Conservation (phyloP, 2,797 vertebrate genomes). For the Coregonus suidteri region DNA sequence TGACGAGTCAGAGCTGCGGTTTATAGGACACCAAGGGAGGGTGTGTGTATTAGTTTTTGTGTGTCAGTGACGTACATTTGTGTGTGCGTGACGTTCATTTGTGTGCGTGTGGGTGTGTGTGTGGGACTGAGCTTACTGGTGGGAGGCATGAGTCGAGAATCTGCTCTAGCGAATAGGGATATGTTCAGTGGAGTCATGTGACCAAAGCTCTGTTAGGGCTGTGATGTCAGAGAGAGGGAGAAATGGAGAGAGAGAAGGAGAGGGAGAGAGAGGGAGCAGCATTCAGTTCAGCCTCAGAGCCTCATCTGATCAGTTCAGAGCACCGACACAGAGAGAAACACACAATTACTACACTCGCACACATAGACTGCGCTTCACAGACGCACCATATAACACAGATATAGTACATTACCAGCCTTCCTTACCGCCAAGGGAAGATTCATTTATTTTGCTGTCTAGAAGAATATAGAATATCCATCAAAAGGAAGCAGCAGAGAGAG, state of each 20-base stretch:
- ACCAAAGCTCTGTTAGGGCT: slow-evolving; percentile 42
- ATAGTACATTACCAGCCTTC: not conserved
- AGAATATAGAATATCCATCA: not conserved
- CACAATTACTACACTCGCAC: slow-evolving; percentile 12
- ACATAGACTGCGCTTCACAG: slow-evolving; percentile 1
- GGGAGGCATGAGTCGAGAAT: slow-evolving; percentile 51
- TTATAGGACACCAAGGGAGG: not conserved
- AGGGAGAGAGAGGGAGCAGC: slow-evolving; percentile 14
- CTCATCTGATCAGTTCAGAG: slow-evolving; percentile 10
- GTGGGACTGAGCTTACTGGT: slow-evolving; percentile 56
- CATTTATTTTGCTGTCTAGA: not conserved
- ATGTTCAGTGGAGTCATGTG: slow-evolving; percentile 68
- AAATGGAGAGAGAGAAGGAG: slow-evolving; percentile 13
- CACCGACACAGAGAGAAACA: slow-evolving; percentile 15
- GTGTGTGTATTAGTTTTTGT: too few species aligned
- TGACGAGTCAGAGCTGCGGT: not conserved
- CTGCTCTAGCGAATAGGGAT: slow-evolving; percentile 69
- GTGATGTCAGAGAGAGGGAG: slow-evolving; percentile 70
- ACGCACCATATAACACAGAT: not conserved
- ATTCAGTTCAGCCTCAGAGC: slow-evolving; percentile 22
- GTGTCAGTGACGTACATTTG: too few species aligned
- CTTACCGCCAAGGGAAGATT: not conserved
- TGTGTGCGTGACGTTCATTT: not conserved
- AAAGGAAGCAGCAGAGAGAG: slow-evolving; percentile 2
- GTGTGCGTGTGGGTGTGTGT: slow-evolving; percentile 20